Evolutionary conservation across 1,140 invertebrate species (phyloP), one percentile per base, ranked within the genome.

Genomic region (Drosophila pseudoananassae): DNA sequence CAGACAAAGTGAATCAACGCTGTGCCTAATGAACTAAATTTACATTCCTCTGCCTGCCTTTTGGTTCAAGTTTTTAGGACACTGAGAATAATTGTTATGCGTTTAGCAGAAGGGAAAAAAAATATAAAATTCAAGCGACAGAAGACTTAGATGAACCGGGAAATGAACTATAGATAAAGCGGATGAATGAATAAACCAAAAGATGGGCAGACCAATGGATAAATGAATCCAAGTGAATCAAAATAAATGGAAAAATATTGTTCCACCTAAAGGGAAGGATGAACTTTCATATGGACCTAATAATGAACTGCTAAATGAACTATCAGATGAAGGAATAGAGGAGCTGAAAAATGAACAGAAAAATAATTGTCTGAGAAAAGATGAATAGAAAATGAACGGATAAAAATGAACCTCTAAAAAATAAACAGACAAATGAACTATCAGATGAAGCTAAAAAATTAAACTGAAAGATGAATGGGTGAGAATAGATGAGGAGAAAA

Each of bases 21-120:
- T 43, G 40, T 55, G 54, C 56, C 49, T 84, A 80, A 85, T 84
- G 68, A 84, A 85, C 81, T 74, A 74, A 85, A 84, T 85, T 84
- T 77, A 38, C 55, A 84, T 84, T 72, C 64, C 58, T 64, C 65
- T 66, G 56, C 43, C 51, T 47, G 55, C 54, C 15, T 29, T 17
- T 25, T 45, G 10, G 38, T 4, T n/a, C 14, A 27, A 12, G 14
- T 40, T 40, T 46, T 47, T 14, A 47, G n/a, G 10, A 14, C 43
- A 47, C 40, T 36, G 29, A 9, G 23, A 7, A 36, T 46, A 64
- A 63, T 25, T 2, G 15, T 40, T 10, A 33, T 33, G 31, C 1
- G 2, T 33, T 33, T 10, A 29, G 8, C 5, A 8, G 27, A 15
- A 43, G 10, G 14, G 20, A 12, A 1, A 6, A 25, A 27, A 27